Conservation (phyloP, 2,888 invertebrate genomes). For the Spicauda simplicius region DNA sequence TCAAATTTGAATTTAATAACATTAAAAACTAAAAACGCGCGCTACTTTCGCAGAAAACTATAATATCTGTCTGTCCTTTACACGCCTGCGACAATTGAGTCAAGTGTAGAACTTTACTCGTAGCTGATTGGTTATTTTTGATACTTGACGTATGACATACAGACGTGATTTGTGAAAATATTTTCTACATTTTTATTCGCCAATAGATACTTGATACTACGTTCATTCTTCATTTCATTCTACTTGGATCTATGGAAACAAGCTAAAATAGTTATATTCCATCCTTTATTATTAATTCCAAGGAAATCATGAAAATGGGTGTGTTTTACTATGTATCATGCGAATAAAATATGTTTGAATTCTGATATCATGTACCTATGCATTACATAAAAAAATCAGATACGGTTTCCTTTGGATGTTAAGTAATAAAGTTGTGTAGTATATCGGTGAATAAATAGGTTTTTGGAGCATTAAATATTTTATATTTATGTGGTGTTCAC, state of each 20-base stretch:
- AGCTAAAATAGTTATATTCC: too few relatives aligned
- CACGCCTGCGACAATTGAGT: conserved; percentile 3
- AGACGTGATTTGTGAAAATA: conserved; percentile 37
- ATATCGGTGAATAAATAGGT: too few relatives aligned
- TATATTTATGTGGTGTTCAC: too few relatives aligned
- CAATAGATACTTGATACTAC: not conserved
- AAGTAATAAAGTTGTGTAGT: too few relatives aligned
- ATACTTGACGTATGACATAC: not conserved
- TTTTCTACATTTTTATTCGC: not conserved
- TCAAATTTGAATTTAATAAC: conserved; percentile 58
- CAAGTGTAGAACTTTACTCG: conserved; percentile 4
- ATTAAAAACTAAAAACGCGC: conserved; percentile 60
- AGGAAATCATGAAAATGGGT: too few relatives aligned
- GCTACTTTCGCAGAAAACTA: conserved; percentile 64
- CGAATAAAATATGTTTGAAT: too few relatives aligned
- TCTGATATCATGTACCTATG: too few relatives aligned
- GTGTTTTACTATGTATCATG: too few relatives aligned
- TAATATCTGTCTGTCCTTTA: conserved; percentile 1
- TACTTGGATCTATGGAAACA: not conserved
- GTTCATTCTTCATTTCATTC: not conserved
- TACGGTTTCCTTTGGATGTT: too few relatives aligned
- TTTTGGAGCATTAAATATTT: too few relatives aligned
- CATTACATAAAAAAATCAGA: too few relatives aligned
- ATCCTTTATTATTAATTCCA: too few relatives aligned
- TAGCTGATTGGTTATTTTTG: conserved; percentile 5